Conservation (phyloP, 2,888 invertebrate genomes). For the Arge pagana region DNA sequence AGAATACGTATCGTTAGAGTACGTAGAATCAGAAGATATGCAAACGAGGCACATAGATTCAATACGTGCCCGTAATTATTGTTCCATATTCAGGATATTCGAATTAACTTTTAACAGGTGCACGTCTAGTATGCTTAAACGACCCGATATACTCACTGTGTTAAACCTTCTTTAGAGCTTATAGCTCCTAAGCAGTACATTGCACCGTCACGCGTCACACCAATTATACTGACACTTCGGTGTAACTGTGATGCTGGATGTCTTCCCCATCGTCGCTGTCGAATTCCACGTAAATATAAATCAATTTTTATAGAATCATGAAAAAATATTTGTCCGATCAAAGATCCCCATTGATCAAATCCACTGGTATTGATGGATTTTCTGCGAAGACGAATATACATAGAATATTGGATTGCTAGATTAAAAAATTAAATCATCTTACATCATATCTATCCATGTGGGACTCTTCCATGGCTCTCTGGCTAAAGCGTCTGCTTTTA, state of each 20-base stretch:
- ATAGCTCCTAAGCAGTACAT: constrained; percentile 62
- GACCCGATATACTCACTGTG: constrained; percentile 65
- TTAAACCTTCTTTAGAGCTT: constrained; percentile 61
- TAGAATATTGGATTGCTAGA: background rate
- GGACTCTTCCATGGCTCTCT: constrained; percentile 65
- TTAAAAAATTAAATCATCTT: constrained; percentile 36
- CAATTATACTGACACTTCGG: constrained; percentile 53
- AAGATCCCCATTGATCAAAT: constrained; percentile 68
- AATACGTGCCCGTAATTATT: background rate
- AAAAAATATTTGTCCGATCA: constrained; percentile 64
- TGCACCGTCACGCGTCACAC: constrained; percentile 63
- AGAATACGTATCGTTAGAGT: too few relatives aligned
- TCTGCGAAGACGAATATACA: constrained; percentile 41
- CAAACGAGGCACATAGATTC: background rate
- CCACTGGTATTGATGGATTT: constrained; percentile 58
- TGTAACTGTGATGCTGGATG: constrained; percentile 46
- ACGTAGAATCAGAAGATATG: too few relatives aligned
- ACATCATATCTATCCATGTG: constrained; percentile 65
- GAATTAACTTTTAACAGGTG: too few relatives aligned
- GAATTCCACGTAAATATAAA: constrained; percentile 62
- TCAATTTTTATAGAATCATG: constrained; percentile 53
- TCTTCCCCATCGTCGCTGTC: constrained; percentile 59
- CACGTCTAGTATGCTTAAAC: background rate
- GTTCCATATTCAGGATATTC: constrained; percentile 5
- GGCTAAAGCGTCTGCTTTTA: constrained; percentile 65